Base-by-base conservation (phyloP, 1,140 invertebrate species). In the Bactericera cockerelli region DNA sequence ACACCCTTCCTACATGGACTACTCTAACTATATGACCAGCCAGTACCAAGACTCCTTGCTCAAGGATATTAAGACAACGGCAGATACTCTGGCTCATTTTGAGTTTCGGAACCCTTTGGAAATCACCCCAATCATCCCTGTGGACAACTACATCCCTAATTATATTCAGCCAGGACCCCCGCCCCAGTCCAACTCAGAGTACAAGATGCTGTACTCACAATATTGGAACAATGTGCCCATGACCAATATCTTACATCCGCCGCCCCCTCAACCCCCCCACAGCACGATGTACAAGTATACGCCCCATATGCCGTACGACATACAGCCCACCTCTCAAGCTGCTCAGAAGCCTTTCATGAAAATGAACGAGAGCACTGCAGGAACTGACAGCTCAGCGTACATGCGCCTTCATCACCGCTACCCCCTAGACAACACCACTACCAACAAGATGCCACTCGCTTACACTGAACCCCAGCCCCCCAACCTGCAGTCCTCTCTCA, bases 211-310 rank as follows among this genome's bases (percentile, higher is more conserved):
- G 8, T 49, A 49, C 42, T n/a, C n/a, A n/a, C n/a, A n/a, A n/a
- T n/a, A n/a, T n/a, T 49, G 42, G 42, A 49, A 49, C 19, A 49
- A 49, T 49, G 42, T 49, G n/a, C 42, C 42, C n/a, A 49, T 49
- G 42, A 6, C 42, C 8, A 49, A 49, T n/a, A 49, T 49, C 3
- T 49, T 49, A 16, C 42, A 49, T 22, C 8, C 42, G 3, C 42
- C 42, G 6, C 42, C 42, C 3, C 42, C 42, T n/a, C 42, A 49
- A n/a, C 4, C 42, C 8, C 42, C 42, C 42, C 42, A 49, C 22
- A 49, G 42, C 19, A 16, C 42, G 6, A 49, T 49, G 42, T 49
- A 49, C 42, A 49, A 49, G 22, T 49, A 49, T 16, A 49, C 42
- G n/a, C 8, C n/a, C 19, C 42, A 49, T 49, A 49, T 49, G 6